These are phyloP conservation scores for Drosophila maculinotata DNA, from an alignment of 2,888 invertebrate genomes.

Conservation along the genomic window DNA sequence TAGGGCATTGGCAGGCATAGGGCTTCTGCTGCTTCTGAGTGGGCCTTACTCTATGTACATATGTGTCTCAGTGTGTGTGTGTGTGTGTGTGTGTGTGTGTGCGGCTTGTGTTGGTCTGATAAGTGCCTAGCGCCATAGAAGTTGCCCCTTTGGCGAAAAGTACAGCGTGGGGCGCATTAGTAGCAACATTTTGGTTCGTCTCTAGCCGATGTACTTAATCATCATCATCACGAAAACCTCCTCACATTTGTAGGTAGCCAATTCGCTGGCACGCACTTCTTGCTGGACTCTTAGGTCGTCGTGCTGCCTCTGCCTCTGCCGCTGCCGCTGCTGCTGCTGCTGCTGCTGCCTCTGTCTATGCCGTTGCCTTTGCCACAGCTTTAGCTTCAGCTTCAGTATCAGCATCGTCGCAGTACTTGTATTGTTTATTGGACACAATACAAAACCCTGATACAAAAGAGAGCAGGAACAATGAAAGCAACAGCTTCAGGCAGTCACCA, in stretches of 20 bases:
- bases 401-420: constrained; percentile 37
- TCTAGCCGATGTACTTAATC: constrained; percentile 31
- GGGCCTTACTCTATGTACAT: constrained; percentile 42
- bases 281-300: constrained; percentile 43
- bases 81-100: constrained; percentile 18
- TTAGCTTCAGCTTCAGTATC: constrained; percentile 16
- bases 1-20: constrained; percentile 71
- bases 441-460: constrained; percentile 62
- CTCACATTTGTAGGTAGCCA: constrained; percentile 51
- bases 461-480: constrained; percentile 62
- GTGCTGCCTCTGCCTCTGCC: no score
- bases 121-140: constrained; percentile 70
- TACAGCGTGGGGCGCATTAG: constrained; percentile 30
- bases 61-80: constrained; percentile 17
- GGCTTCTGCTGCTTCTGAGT: constrained; percentile 69
- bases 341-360: constrained; percentile 5
- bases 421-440: constrained; percentile 68
- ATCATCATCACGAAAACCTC: constrained; percentile 27
- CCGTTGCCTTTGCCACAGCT: constrained; percentile 9
- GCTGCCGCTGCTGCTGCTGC: neutral
- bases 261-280: constrained; percentile 65
- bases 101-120: constrained; percentile 59
- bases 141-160: constrained; percentile 40
- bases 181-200: constrained; percentile 50
- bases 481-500: constrained; percentile 41